phyloP scores from a whole-genome alignment of 2,888 invertebrate species.

The Acheta domesticus region DNA sequence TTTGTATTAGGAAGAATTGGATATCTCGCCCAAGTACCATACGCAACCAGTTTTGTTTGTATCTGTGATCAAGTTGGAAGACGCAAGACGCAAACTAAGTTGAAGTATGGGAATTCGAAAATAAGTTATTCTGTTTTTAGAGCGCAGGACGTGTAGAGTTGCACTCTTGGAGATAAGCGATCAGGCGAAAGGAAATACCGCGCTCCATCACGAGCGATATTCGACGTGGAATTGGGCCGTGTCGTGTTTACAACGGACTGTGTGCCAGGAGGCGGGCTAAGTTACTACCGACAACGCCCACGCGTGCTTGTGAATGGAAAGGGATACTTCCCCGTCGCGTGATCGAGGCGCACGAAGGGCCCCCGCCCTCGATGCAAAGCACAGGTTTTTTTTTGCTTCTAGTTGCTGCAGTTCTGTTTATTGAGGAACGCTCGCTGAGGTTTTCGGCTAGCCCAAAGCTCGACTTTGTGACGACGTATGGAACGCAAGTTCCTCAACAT shows the following conservation, averaged over 20 bases:
- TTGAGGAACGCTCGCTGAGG: no score
- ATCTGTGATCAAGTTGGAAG: no score
- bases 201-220: neutral
- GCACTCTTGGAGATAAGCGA: neutral
- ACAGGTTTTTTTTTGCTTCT: no score
- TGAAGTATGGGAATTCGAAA: no score
- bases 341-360: neutral
- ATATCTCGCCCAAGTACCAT: no score
- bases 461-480: no score
- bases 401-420: no score
- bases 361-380: neutral
- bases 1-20: neutral
- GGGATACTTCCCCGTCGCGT: neutral
- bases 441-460: no score
- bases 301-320: conserved; percentile 1
- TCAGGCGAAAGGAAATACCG: neutral
- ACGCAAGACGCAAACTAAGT: no score
- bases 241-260: neutral
- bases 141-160: neutral
- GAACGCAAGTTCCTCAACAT: no score
- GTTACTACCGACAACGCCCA: conserved; percentile 18
- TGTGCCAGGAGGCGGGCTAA: neutral
- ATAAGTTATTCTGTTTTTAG: no score
- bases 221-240: neutral
- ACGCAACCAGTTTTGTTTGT: no score